Evolutionary conservation across 1,140 invertebrate species (phyloP).

Genomic region (Hypothenemus hampei): DNA sequence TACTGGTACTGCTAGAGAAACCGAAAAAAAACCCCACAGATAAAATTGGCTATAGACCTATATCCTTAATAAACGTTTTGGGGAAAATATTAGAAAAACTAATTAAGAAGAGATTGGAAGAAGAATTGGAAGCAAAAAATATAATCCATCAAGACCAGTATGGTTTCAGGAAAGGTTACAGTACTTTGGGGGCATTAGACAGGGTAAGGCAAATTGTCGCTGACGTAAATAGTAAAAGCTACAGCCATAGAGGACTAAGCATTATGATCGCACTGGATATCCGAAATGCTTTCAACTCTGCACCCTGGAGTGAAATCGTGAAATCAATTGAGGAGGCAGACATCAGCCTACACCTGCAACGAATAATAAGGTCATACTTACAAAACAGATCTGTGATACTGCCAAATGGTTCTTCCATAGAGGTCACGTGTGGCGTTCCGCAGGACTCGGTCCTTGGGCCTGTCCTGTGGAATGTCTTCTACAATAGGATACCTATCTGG

Average conservation of each 20-base stretch:
- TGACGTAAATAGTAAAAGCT: conserved; percentile 2
- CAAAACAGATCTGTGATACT: conserved; percentile 9
- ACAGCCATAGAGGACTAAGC: conserved; percentile 9
- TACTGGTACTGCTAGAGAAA: not conserved
- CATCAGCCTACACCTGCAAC: conserved; percentile 16
- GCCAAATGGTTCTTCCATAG: not conserved
- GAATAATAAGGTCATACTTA: conserved; percentile 27
- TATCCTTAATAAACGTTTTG: conserved; percentile 31
- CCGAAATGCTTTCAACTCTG: too few species aligned
- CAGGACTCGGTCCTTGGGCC: conserved; percentile 41
- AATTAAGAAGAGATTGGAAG: conserved; percentile 17
- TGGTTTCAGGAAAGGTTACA: conserved; percentile 38
- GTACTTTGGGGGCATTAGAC: conserved; percentile 36
- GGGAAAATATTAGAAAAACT: conserved; percentile 33
- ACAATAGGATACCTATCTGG: conserved; percentile 18
- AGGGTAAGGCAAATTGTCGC: conserved; percentile 17
- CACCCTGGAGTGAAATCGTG: conserved; percentile 26
- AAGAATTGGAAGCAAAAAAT: conserved; percentile 3
- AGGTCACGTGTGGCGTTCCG: conserved; percentile 32
- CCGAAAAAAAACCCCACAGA: not conserved
- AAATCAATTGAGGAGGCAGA: conserved; percentile 20
- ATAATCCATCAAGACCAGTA: conserved; percentile 32
- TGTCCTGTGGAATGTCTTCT: conserved; percentile 37
- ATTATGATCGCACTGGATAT: conserved; percentile 35
- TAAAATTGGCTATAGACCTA: conserved; percentile 2